phyloP scores from a whole-genome alignment of 2,888 invertebrate species.

The Brachyptera putata region DNA sequence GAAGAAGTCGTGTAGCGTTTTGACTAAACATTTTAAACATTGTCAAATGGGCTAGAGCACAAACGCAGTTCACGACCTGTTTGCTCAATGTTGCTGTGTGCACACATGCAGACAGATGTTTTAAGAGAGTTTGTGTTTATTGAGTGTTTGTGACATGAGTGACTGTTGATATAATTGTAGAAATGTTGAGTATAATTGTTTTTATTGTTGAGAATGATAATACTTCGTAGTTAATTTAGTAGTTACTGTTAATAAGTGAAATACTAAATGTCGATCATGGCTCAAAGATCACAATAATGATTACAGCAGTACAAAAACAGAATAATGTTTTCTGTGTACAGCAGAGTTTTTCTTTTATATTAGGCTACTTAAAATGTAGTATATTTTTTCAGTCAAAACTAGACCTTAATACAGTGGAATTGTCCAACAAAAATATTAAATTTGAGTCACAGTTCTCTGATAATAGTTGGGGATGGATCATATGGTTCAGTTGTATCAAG shows the following conservation, averaged over 20 bases:
- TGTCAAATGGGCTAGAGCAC: neutral
- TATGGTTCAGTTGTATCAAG: too few species aligned
- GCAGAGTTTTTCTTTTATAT: constrained; percentile 6
- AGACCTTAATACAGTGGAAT: neutral
- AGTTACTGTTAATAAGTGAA: constrained; percentile 9
- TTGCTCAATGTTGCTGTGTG: constrained; percentile 25
- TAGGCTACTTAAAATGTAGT: neutral
- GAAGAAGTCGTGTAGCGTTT: neutral
- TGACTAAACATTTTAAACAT: neutral
- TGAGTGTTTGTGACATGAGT: neutral
- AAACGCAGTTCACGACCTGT: constrained; percentile 29
- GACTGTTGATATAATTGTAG: neutral
- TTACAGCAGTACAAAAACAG: constrained; percentile 7
- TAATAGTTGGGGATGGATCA: too few species aligned
- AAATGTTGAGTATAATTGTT: neutral
- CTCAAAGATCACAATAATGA: constrained; percentile 21
- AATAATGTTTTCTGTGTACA: neutral
- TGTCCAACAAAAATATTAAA: too few species aligned
- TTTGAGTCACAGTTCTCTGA: too few species aligned
- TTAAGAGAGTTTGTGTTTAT: neutral
- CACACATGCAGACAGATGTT: neutral
- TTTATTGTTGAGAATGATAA: neutral
- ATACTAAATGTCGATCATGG: constrained; percentile 18
- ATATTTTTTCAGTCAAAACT: neutral
- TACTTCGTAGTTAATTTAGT: neutral